Percentiles rank a stretch among this genome's conserved stretches.
phyloP scores from a whole-genome alignment of 2,888 invertebrate species.

The Actias luna region DNA sequence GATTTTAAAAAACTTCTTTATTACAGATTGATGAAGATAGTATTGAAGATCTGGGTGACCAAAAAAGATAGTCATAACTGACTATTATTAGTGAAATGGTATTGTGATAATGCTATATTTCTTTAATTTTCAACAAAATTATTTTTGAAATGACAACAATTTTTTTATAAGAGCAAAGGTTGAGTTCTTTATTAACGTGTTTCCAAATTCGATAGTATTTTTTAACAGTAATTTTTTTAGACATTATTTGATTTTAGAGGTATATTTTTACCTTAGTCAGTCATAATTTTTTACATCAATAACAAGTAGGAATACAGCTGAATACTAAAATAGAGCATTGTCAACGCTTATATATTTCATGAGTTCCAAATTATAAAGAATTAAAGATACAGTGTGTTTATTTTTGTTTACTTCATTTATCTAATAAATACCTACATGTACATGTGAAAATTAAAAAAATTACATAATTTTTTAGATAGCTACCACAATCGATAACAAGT shows the following conservation, averaged over 20 bases:
- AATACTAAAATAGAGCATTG: constrained; percentile 48
- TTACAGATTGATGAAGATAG: constrained; percentile 89
- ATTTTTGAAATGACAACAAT: background rate
- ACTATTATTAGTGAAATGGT: constrained; percentile 15
- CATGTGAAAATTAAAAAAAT: too few relatives aligned
- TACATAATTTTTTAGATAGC: too few relatives aligned
- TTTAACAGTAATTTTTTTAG: background rate
- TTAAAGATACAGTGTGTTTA: background rate
- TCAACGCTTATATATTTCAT: constrained; percentile 41
- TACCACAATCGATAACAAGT: too few relatives aligned
- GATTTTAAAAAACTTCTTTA: constrained; percentile 2
- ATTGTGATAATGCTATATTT: constrained; percentile 40
- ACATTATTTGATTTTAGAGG: background rate
- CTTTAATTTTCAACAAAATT: constrained; percentile 20
- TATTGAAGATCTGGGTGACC: constrained; percentile 96
- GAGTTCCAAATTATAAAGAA: background rate
- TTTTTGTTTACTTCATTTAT: background rate
- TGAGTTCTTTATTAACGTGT: background rate
- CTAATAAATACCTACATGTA: too few relatives aligned
- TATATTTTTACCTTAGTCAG: background rate
- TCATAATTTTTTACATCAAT: background rate
- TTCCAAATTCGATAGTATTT: background rate
- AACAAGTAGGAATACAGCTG: constrained; percentile 14
- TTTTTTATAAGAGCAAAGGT: background rate
- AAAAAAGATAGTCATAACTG: constrained; percentile 87